Base-by-base conservation (phyloP, 2,113 vertebrate genomes). In the Callipepla californica region DNA sequence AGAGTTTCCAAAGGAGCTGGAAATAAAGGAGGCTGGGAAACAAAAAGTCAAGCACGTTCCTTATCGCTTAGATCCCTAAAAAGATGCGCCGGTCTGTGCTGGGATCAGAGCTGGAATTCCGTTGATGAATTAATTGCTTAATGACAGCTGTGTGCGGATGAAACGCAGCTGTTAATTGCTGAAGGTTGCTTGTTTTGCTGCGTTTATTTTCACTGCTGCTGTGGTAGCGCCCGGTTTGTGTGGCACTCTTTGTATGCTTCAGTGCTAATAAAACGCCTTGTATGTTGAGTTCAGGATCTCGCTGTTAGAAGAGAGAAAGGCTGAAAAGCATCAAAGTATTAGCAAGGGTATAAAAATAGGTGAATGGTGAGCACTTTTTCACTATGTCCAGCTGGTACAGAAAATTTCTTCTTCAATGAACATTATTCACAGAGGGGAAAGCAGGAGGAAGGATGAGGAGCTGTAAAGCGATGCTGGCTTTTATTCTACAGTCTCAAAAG, bases 401-500 rank as follows among this genome's bases (percentile, higher is more conserved):
- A 1, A 45, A 26, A 83, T 66, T 73, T 72, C 5, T 70, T 66
- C 47, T 73, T 66, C 47, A 53, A 26, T n/a, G 11, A 73, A 70
- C 51, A 7, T 72, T 59, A 70, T 47, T 85, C 68, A 48, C 69
- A 59, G 55, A 73, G 90, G 53, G 48, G 15, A 80, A 82, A 69
- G 30, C 1, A 0, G 48, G 44, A 80, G 36, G 48, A 80, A 68
- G 61, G 25, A 11, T 66, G 44, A 75, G 18, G 58, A 80, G 6
- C 28, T 93, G 57, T 42, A 83, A 63, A n/a, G 11, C 3, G 5
- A 59, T 53, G n/a, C 55, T 38, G 13, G 5, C 44, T 92, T 85
- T 87, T 58, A 66, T 57, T 75, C 79, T 86, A 8, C 22, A 6
- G 38, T 66, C 58, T 78, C 40, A 42, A 85, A 82, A 92, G 53